These are phyloP conservation scores for Pseudolycoriella hygida DNA, from an alignment of 2,888 invertebrate genomes.

Conservation along the genomic window DNA sequence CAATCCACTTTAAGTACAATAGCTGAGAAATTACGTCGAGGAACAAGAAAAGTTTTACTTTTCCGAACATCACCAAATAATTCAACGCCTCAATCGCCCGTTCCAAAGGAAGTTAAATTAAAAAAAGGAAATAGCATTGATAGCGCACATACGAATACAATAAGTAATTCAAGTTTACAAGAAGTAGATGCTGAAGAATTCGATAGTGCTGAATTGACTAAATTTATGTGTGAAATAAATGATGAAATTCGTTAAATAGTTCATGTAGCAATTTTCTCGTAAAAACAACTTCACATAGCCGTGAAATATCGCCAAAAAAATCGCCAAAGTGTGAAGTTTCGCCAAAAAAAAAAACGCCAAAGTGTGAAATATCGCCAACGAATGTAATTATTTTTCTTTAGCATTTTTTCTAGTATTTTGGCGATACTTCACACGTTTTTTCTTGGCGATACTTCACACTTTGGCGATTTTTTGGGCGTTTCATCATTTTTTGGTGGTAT, in stretches of 20 bases:
- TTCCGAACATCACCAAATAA: constrained; percentile 2
- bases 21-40: constrained; percentile 11
- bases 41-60: constrained; percentile 9
- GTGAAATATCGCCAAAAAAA: too few species aligned
- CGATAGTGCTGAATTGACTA: constrained; percentile 44
- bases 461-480: too few species aligned
- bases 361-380: too few species aligned
- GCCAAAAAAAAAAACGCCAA: too few species aligned
- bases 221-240: constrained; percentile 51
- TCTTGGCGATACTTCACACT: too few species aligned
- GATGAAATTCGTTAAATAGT: constrained; percentile 18
- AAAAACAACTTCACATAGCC: too few species aligned
- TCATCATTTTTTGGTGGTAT: too few species aligned
- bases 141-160: constrained; percentile 24
- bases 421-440: too few species aligned
- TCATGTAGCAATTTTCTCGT: too few species aligned
- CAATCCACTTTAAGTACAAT: constrained; percentile 9
- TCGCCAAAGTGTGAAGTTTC: too few species aligned
- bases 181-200: constrained; percentile 50
- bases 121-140: constrained; percentile 6
- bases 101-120: background rate
- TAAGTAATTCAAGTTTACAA: constrained; percentile 59
- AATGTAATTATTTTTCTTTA: too few species aligned
- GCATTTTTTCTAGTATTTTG: too few species aligned
- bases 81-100: background rate